These are phyloP conservation scores for Xiphophorus maculatus DNA, from an alignment of 2,113 vertebrate species.

Conservation along the genomic window DNA sequence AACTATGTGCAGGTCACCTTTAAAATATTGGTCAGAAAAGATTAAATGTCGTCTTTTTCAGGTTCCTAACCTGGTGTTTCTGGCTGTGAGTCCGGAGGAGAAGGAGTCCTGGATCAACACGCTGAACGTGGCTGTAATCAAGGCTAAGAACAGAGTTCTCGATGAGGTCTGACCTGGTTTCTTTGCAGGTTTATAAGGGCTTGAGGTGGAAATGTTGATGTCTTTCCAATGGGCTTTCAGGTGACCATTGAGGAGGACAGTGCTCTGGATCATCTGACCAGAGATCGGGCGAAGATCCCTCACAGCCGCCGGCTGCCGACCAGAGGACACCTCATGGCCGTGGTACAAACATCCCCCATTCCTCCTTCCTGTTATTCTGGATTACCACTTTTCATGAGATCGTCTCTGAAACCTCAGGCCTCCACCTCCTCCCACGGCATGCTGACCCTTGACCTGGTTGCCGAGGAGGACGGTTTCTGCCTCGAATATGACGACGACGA, in stretches of 20 bases:
- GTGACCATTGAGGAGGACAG: constrained; percentile 91
- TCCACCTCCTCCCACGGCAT: constrained; percentile 92
- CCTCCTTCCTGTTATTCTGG: neutral
- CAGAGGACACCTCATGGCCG: constrained; percentile 91
- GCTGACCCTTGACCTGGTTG: constrained; percentile 93
- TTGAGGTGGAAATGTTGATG: neutral
- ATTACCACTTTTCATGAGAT: neutral
- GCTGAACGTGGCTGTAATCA: constrained; percentile 87
- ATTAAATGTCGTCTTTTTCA: constrained; percentile 9
- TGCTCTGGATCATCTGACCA: constrained; percentile 88
- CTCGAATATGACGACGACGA: constrained; percentile 74
- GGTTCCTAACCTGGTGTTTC: constrained; percentile 92
- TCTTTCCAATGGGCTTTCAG: constrained; percentile 67
- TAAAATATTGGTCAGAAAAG: neutral
- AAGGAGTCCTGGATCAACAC: constrained; percentile 95
- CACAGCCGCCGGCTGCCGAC: constrained; percentile 91
- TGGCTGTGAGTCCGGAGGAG: constrained; percentile 96
- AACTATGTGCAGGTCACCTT: too few relatives aligned
- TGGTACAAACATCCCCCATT: constrained; percentile 73
- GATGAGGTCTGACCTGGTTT: constrained; percentile 83
- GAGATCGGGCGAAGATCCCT: constrained; percentile 91
- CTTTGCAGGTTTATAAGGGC: neutral
- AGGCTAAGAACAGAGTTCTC: constrained; percentile 91
- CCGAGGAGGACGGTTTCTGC: constrained; percentile 87
- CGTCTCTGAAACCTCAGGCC: constrained; percentile 74